These are phyloP conservation scores for Dasypogon diadema DNA, from an alignment of 2,888 invertebrate species.

Conservation along the genomic window DNA sequence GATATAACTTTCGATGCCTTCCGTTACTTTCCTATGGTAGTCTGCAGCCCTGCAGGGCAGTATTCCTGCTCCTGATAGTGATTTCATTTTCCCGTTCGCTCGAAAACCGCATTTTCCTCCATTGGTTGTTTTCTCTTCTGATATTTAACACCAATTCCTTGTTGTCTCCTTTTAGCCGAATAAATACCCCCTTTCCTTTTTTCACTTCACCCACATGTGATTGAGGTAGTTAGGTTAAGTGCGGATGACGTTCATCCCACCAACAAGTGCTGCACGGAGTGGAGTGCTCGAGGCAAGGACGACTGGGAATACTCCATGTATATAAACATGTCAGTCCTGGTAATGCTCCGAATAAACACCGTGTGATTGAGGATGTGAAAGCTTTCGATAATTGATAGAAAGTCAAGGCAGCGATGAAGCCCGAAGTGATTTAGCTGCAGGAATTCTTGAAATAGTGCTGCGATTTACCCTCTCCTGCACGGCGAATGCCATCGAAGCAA, in stretches of 20 bases:
- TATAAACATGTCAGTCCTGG: conserved; percentile 47
- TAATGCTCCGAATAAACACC: conserved; percentile 48
- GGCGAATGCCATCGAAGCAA: neutral
- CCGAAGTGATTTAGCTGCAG: neutral
- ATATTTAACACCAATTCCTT: conserved; percentile 47
- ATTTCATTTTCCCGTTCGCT: conserved; percentile 22
- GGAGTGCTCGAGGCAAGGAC: conserved; percentile 24
- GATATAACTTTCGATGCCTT: neutral
- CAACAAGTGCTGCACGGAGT: conserved; percentile 23
- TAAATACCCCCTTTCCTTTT: conserved; percentile 18
- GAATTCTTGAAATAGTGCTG: neutral
- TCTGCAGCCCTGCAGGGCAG: conserved; percentile 1
- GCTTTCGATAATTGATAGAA: conserved; percentile 47
- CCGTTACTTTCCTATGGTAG: neutral
- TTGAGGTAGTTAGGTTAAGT: conserved; percentile 40
- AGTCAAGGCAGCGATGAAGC: neutral
- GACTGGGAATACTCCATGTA: conserved; percentile 27
- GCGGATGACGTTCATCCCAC: conserved; percentile 40
- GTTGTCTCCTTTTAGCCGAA: conserved; percentile 46
- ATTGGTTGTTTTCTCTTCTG: conserved; percentile 40
- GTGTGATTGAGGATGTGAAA: conserved; percentile 48
- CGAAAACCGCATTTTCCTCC: neutral
- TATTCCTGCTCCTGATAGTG: neutral
- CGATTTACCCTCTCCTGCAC: neutral
- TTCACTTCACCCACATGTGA: conserved; percentile 29